Base-by-base conservation (phyloP, 2,797 vertebrate genomes). In the Heliangelus exortis region DNA sequence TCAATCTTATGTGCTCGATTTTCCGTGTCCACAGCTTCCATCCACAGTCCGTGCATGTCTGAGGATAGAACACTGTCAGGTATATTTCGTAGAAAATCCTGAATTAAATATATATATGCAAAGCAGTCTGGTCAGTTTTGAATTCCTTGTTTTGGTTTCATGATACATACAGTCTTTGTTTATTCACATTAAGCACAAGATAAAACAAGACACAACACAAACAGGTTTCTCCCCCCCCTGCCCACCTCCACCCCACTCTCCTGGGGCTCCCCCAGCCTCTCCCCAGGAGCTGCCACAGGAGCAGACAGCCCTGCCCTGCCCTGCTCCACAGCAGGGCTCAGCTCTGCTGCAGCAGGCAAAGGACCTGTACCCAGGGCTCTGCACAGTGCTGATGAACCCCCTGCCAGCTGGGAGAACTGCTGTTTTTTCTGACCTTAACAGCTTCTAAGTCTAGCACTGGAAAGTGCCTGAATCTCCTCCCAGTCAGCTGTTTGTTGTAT, bases 31-130 rank as follows among this genome's bases (percentile, higher is more conserved):
- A 98, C 94, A 89, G 97, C 97, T 94, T 98, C 97, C 97, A 98
- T 98, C 98, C 98, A 98, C 73, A 97, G 97, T 75, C 97, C 92
- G 80, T 98, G 98, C 96, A 98, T 97, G 89, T 97, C 98, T 96
- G 98, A 98, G 87, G 98, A 97, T 90, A 98, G 97, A 95, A 98
- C 95, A 96, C 98, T 98, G 80, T 97, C 98, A 91, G 98, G 98
- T 92, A 98, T 97, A 97, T 98, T 98, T 92, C 98, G 98, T 55
- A 98, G 97, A 97, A 98, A 98, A 97, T 98, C 98, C 98, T 98
- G 95, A 94, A 97, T 97, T 95, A 97, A 97, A 97, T 95, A 97
- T 93, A 97, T 92, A 97, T 45, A 97, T 63, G 91, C 83, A 97
- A 92, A 96, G 96, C 82, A 96, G 67, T 95, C 86, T 94, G 94